A percentile compares a stretch with the other conserved stretches of the same genome.
These are phyloP conservation scores for Rachycentron canadum DNA, from an alignment of 2,797 vertebrate genomes.

Conservation along the genomic window DNA sequence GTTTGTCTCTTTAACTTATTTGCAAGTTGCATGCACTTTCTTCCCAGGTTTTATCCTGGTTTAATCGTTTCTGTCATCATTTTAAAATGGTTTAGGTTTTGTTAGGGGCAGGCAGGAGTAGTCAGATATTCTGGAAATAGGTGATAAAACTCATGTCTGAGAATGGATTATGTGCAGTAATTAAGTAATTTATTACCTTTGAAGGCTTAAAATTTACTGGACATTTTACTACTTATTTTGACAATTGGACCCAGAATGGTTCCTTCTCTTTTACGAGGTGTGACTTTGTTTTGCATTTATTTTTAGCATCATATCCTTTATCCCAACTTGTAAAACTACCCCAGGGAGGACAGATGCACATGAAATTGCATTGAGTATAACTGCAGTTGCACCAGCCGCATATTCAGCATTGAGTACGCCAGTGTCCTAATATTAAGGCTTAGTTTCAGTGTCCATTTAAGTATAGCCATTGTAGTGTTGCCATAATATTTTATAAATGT, in stretches of 20 bases:
- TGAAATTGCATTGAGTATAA: neutral
- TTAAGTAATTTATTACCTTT: neutral
- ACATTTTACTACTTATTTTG: neutral
- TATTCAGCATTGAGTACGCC: neutral
- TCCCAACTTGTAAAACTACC: slow-evolving; percentile 19
- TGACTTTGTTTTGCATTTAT: slow-evolving; percentile 1
- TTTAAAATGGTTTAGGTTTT: slow-evolving; percentile 54
- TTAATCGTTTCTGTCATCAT: slow-evolving; percentile 49
- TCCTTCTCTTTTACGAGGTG: neutral
- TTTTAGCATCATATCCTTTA: slow-evolving; percentile 12
- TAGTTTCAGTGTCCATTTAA: neutral
- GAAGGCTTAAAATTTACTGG: neutral
- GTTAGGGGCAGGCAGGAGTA: slow-evolving; percentile 49
- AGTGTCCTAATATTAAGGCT: neutral
- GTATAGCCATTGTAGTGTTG: neutral
- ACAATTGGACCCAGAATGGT: neutral
- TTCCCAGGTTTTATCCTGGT: slow-evolving; percentile 36
- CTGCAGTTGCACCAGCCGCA: neutral
- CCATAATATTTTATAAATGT: neutral
- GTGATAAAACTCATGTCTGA: slow-evolving; percentile 1
- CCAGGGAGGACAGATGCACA: neutral
- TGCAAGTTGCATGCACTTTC: slow-evolving; percentile 63
- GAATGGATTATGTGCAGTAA: neutral
- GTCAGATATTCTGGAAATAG: slow-evolving; percentile 23
- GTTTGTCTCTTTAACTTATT: slow-evolving; percentile 35